Evolutionary conservation across 2,113 vertebrate species (phyloP), one percentile per base, ranked within the genome.

Genomic region (Elgaria multicarinata): DNA sequence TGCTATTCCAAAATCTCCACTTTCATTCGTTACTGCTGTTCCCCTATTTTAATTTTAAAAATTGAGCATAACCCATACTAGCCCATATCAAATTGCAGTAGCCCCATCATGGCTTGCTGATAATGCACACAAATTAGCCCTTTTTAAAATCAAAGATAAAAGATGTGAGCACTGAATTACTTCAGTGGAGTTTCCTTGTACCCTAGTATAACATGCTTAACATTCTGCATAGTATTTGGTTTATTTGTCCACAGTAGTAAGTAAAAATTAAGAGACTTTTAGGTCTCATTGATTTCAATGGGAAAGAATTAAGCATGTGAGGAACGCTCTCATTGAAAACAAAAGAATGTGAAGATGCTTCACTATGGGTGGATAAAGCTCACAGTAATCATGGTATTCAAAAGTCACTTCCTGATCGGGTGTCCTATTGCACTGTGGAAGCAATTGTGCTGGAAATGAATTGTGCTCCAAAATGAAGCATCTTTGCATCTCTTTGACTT

Each of bases 101-200:
- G 75, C 44, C 79, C 20, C 79, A 66, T 62, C 33, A 75, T 93
- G 91, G 87, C 86, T 92, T 90, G 72, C 46, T 12, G 83, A 66
- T 50, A 28, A 86, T 95, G 95, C 18, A 6, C n/a, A 71, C n/a
- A 20, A 53, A 53, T 33, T 6, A 53, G 22, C 31, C 22, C 20
- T 69, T 71, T 72, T 64, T 91, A 44, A 55, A 36, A n/a, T n/a
- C 78, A 90, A 90, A 81, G 86, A 83, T 87, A 55, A 33, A 16
- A 88, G 1, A 66, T 31, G 58, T 42, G 84, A 36, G 87, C 85
- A 50, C 36, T 69, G 87, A 93, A 83, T 75, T 31, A n/a, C 92
- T 94, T 92, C 90, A 88, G 91, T 90, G 66, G 85, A 91, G 93
- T 96, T 93, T 92, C 75, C 90, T 90, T 94, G 91, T n/a, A n/a